phyloP scores from a whole-genome alignment of 2,113 vertebrate genomes.

The Mesembrinibis cayennensis region DNA sequence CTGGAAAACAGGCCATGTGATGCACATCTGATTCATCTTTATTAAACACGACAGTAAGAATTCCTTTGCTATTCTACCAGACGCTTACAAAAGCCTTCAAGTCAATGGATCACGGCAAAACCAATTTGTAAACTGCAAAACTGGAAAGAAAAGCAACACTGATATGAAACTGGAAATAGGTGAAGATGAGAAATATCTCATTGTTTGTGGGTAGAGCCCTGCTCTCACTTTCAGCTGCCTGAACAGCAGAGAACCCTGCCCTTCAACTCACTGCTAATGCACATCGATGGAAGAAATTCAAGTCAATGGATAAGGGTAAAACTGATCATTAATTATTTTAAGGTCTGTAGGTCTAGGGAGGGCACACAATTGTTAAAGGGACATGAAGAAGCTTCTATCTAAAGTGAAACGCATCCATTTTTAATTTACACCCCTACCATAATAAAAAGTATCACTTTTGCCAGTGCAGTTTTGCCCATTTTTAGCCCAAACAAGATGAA shows the following conservation, averaged over 20 bases:
- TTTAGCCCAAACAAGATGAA: neutral
- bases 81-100: neutral
- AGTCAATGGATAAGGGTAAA: neutral
- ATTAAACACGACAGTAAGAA: neutral
- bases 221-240: neutral
- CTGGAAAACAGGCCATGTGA: neutral
- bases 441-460: constrained; percentile 18
- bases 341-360: neutral
- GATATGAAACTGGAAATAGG: constrained; percentile 32
- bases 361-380: neutral
- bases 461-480: constrained; percentile 55
- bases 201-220: constrained; percentile 14
- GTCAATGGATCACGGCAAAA: constrained; percentile 39
- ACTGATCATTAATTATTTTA: neutral
- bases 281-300: neutral
- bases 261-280: neutral
- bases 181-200: constrained; percentile 7
- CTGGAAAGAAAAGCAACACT: constrained; percentile 7
- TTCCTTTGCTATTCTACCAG: neutral
- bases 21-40: neutral
- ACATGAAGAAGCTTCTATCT: neutral
- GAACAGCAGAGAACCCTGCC: neutral
- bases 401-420: neutral
- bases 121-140: constrained; percentile 39
- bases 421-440: neutral